Base-by-base conservation (phyloP, 2,888 invertebrate genomes). In the Aplocera efformata region DNA sequence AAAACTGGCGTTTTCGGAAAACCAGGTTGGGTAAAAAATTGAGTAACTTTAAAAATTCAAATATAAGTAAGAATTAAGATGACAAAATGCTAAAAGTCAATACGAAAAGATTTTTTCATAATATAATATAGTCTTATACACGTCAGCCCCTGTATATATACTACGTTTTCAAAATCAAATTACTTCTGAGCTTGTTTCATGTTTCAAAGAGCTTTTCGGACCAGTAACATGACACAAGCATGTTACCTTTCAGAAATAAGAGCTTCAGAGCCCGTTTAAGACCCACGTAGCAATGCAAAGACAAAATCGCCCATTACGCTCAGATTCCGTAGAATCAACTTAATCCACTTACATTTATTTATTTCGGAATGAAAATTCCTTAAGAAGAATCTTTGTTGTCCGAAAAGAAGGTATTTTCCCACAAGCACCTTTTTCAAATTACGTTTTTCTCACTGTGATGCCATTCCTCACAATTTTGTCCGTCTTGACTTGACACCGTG, bases 251-350 rank as follows among this genome's bases (percentile, higher is more conserved):
- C 39, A 57, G 67, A 72, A 77, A 76, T 61, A 67, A 72, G 77
- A 76, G 72, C 69, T 71, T 70, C 55, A 58, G 55, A 63, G 69
- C 66, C 68, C 64, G 57, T 70, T 72, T 77, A 77, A 76, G 72
- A 61, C 51, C 59, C 58, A 64, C 59, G 60, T 64, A 66, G 61
- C 63, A 63, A 61, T 71, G 63, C 69, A 73, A 70, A 63, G 64
- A 58, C 63, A 56, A 64, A 56, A 72, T 70, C 64, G 67, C 63
- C 62, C 70, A 69, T 70, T 67, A 68, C 56, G 58, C 48, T 64
- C 60, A 71, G 70, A 72, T 72, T 72, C 72, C 64, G 48, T 61
- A 67, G 67, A 71, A 68, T 67, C 62, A 59, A 69, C 63, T 59
- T 67, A 72, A 72, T 72, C 72, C 65, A 66, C 62, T 67, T 60